Conservation (phyloP, 2,113 vertebrate genomes). For the Varanus salvator region DNA sequence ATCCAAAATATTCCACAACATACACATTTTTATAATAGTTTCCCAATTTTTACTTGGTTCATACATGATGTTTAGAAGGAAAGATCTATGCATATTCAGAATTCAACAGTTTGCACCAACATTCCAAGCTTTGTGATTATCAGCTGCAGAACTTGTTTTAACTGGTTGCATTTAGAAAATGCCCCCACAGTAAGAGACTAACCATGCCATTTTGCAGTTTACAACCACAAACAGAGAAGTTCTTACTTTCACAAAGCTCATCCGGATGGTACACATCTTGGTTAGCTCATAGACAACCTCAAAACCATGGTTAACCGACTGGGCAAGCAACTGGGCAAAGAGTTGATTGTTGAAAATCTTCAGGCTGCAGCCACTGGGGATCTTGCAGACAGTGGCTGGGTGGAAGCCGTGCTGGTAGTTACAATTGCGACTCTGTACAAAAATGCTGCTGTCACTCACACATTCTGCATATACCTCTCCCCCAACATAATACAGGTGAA, state of each 20-base stretch:
- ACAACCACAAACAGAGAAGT: constrained; percentile 40
- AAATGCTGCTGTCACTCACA: constrained; percentile 98
- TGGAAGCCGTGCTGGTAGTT: constrained; percentile 99
- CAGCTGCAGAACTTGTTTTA: neutral
- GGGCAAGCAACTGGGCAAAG: constrained; percentile 94
- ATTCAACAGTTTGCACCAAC: neutral
- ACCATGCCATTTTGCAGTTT: neutral
- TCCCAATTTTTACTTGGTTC: neutral
- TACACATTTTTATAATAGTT: neutral
- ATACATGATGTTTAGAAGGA: neutral
- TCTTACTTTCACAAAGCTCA: constrained; percentile 97
- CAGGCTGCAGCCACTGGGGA: constrained; percentile 97
- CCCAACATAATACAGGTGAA: constrained; percentile 95
- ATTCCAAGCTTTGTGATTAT: neutral
- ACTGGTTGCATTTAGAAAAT: neutral
- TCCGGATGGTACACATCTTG: constrained; percentile 98
- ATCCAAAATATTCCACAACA: neutral
- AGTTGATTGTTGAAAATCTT: constrained; percentile 99
- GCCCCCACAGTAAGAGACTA: neutral
- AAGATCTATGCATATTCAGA: neutral
- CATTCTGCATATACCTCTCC: constrained; percentile 97
- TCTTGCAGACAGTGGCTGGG: constrained; percentile 95
- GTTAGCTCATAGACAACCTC: constrained; percentile 97
- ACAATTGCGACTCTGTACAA: constrained; percentile 98
- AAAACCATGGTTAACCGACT: constrained; percentile 96